Conservation (phyloP, 2,888 invertebrate species). For the Athalia cordata region DNA sequence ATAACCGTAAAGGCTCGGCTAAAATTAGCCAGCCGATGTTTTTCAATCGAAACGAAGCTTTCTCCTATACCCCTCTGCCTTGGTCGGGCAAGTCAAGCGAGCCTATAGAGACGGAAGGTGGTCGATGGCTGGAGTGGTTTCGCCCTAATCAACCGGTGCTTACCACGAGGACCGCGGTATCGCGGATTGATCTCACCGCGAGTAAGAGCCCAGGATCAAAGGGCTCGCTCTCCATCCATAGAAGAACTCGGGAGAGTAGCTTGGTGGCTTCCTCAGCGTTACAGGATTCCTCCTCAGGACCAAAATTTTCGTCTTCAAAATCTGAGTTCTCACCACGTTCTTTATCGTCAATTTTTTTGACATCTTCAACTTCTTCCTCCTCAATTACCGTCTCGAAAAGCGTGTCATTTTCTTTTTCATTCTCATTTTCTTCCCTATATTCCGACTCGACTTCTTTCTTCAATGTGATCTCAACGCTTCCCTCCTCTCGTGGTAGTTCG, state of each 20-base stretch:
- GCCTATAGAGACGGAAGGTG: slow-evolving; percentile 33
- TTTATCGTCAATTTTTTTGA: slow-evolving; percentile 37
- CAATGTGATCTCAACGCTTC: slow-evolving; percentile 58
- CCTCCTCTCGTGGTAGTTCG: slow-evolving; percentile 56
- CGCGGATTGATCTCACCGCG: slow-evolving; percentile 69
- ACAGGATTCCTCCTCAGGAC: slow-evolving; percentile 62
- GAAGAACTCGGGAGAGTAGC: slow-evolving; percentile 71
- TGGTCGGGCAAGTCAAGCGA: slow-evolving; percentile 29
- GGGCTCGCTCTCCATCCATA: slow-evolving; percentile 75
- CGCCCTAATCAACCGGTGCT: slow-evolving; percentile 52
- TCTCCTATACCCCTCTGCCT: background rate
- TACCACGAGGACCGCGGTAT: slow-evolving; percentile 70
- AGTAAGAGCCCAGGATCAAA: slow-evolving; percentile 72
- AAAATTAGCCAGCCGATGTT: slow-evolving; percentile 43
- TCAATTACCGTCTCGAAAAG: slow-evolving; percentile 47
- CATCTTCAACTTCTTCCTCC: slow-evolving; percentile 36
- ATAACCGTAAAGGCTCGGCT: slow-evolving; percentile 28
- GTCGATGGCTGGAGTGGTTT: slow-evolving; percentile 44
- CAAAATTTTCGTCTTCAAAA: slow-evolving; percentile 52
- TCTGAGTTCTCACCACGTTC: slow-evolving; percentile 50
- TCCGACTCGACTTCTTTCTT: slow-evolving; percentile 58
- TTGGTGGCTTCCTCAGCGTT: slow-evolving; percentile 71
- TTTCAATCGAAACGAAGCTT: slow-evolving; percentile 33
- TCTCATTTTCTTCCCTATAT: slow-evolving; percentile 43
- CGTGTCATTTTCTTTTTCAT: slow-evolving; percentile 16